These are phyloP conservation scores for Tenebrosternarchus preto DNA, from an alignment of 2,113 vertebrate species.

Conservation along the genomic window DNA sequence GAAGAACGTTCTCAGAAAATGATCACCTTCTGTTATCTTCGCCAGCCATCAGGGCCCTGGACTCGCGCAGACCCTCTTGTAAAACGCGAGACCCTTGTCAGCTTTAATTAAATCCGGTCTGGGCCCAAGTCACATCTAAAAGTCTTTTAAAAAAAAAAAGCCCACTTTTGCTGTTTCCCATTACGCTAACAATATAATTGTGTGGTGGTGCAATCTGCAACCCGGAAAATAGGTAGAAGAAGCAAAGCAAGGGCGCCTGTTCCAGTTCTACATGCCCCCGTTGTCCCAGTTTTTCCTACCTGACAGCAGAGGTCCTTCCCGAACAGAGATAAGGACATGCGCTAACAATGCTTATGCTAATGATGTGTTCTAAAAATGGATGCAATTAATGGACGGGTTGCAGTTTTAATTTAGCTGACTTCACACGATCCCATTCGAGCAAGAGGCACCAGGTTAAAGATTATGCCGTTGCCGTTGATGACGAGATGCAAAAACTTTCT, in stretches of 20 bases:
- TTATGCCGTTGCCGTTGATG: neutral
- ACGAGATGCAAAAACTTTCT: neutral
- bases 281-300: conserved; percentile 34
- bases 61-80: neutral
- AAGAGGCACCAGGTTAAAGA: conserved; percentile 12
- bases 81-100: neutral
- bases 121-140: neutral
- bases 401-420: conserved; percentile 21
- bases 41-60: neutral
- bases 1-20: neutral
- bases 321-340: conserved; percentile 30
- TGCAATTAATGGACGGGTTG: conserved; percentile 38
- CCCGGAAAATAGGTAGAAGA: conserved; percentile 3
- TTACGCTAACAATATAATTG: conserved; percentile 3
- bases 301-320: conserved; percentile 37
- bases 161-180: neutral
- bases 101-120: conserved; percentile 2
- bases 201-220: neutral
- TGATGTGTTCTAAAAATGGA: conserved; percentile 42
- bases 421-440: neutral
- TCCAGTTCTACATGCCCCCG: conserved; percentile 16
- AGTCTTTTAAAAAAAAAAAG: neutral
- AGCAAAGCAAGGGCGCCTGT: conserved; percentile 13
- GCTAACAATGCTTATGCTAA: conserved; percentile 45
- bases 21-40: neutral